Percentiles rank a stretch among this genome's conserved stretches.
phyloP scores from a whole-genome alignment of 2,113 vertebrate species.

The Gymnarchus niloticus region DNA sequence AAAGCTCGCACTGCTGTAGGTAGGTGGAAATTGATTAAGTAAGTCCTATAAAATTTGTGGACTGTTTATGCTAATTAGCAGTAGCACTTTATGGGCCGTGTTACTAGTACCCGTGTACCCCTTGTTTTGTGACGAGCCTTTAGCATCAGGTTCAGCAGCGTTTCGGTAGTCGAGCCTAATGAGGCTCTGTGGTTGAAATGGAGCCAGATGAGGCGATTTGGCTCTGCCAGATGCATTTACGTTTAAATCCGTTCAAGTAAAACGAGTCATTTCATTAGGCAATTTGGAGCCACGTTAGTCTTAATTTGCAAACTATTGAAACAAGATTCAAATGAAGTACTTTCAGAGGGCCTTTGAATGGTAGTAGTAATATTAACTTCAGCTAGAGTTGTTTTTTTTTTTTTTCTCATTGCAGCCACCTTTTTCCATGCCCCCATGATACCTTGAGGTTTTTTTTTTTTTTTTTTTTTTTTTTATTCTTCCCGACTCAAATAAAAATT shows the following conservation, averaged over 20 bases:
- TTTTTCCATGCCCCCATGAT: too few relatives aligned
- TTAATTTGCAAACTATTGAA: background rate
- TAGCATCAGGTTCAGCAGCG: constrained; percentile 47
- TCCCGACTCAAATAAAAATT: background rate
- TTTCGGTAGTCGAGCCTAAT: constrained; percentile 57
- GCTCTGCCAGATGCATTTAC: constrained; percentile 64
- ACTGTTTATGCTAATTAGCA: constrained; percentile 67
- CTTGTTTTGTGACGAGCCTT: constrained; percentile 51
- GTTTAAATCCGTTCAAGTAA: constrained; percentile 46
- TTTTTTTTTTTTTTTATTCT: background rate
- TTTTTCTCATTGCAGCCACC: background rate
- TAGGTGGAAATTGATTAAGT: constrained; percentile 25
- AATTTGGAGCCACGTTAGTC: background rate
- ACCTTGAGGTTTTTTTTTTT: background rate
- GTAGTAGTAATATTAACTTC: background rate
- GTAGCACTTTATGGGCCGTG: constrained; percentile 61
- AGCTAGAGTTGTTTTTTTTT: background rate
- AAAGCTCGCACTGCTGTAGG: background rate
- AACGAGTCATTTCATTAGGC: constrained; percentile 13
- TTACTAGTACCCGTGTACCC: constrained; percentile 50
- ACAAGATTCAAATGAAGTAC: constrained; percentile 9
- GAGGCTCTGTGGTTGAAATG: constrained; percentile 59
- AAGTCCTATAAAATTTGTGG: constrained; percentile 55
- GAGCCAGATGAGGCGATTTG: constrained; percentile 58
- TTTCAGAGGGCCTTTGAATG: background rate